Conservation (phyloP, 1,140 invertebrate genomes). For the Melipona quadrifasciata region DNA sequence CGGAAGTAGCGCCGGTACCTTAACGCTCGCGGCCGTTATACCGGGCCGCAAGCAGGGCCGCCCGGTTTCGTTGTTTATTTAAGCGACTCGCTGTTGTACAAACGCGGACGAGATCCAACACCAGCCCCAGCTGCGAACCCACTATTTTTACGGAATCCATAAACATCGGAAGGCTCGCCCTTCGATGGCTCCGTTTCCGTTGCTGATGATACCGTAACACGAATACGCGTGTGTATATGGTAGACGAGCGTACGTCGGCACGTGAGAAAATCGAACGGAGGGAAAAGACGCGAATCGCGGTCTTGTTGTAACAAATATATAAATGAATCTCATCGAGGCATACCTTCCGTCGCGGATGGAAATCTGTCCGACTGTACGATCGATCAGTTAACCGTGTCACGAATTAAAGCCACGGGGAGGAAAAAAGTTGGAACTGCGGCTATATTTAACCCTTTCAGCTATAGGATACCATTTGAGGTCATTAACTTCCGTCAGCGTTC, state of each 20-base stretch:
- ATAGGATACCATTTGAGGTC: background rate
- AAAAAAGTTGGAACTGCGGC: background rate
- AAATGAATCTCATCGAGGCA: background rate
- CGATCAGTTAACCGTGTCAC: background rate
- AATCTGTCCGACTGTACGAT: background rate
- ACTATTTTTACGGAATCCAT: conserved; percentile 42
- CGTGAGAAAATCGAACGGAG: background rate
- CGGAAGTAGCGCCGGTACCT: conserved; percentile 33
- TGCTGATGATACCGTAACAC: background rate
- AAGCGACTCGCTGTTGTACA: conserved; percentile 7
- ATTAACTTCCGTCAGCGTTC: background rate
- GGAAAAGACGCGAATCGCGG: background rate
- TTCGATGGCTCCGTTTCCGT: conserved; percentile 17
- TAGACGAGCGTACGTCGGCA: background rate
- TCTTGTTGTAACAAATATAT: too few species aligned
- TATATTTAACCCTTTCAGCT: background rate
- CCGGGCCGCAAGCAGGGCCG: background rate
- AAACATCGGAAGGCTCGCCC: conserved; percentile 14
- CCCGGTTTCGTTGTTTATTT: conserved; percentile 32
- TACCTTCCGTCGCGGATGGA: background rate
- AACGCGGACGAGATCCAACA: conserved; percentile 7
- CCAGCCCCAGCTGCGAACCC: background rate
- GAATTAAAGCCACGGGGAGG: background rate
- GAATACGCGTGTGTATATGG: background rate
- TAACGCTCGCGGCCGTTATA: background rate